phyloP scores from a whole-genome alignment of 2,797 vertebrate genomes.

The Adelosebastes latens region DNA sequence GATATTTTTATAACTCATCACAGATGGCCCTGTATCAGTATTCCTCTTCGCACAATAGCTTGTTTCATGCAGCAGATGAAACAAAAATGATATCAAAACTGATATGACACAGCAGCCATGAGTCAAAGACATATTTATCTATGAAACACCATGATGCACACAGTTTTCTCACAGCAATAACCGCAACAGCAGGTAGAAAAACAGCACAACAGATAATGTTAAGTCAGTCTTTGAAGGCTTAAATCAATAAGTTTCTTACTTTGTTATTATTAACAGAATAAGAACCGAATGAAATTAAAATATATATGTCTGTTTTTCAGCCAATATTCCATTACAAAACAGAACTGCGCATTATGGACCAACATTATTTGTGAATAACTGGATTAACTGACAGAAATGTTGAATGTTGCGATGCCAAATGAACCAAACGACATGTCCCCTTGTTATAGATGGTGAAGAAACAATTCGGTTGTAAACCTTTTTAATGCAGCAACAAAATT shows the following conservation, averaged over 20 bases:
- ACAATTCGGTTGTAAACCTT: no score
- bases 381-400: neutral
- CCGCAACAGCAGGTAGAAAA: neutral
- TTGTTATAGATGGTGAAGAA: neutral
- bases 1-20: neutral
- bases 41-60: neutral
- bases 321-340: neutral
- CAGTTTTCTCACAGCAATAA: neutral
- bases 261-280: neutral
- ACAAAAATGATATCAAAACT: neutral
- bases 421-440: neutral
- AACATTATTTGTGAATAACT: neutral
- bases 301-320: neutral
- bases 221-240: neutral
- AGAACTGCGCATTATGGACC: neutral
- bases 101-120: neutral
- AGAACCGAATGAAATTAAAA: neutral
- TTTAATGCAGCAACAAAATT: no score
- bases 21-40: neutral
- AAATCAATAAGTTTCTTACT: neutral
- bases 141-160: neutral
- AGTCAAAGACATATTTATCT: neutral
- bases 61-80: neutral
- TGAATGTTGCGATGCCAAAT: neutral
- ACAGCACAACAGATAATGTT: neutral